A percentile compares a stretch with the other conserved stretches of the same genome.
Conservation (phyloP, 2,888 invertebrate species). For the Salpingus planirostris region DNA sequence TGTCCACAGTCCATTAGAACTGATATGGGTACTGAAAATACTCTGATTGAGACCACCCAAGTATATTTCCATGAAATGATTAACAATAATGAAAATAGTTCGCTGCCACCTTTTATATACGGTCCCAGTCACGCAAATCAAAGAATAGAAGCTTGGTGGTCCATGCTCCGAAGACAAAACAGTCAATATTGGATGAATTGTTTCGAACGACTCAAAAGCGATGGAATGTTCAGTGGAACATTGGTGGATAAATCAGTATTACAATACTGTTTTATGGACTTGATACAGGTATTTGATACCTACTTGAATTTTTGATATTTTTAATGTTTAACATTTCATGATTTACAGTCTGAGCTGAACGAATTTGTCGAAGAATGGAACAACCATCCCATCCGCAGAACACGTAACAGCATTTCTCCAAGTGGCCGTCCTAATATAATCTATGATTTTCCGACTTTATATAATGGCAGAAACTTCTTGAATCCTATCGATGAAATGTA, state of each 20-base stretch:
- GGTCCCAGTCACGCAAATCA: slow-evolving; percentile 6
- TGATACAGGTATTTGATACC: slow-evolving; percentile 1
- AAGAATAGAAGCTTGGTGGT: slow-evolving; percentile 9
- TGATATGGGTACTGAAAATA: slow-evolving; percentile 8
- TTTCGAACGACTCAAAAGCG: slow-evolving; percentile 5
- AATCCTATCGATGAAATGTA: neutral
- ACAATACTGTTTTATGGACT: neutral
- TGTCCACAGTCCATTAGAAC: slow-evolving; percentile 11
- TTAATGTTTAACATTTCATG: too few species aligned
- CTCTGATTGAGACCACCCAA: neutral
- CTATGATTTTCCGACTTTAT: slow-evolving; percentile 2
- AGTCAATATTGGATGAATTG: slow-evolving; percentile 8
- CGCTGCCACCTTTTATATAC: slow-evolving; percentile 5
- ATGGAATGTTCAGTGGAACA: neutral
- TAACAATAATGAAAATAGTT: too few species aligned
- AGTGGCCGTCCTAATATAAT: slow-evolving; percentile 1
- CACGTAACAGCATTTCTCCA: slow-evolving; percentile 3
- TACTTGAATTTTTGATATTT: too few species aligned
- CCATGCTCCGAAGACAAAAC: slow-evolving; percentile 9
- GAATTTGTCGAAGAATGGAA: neutral
- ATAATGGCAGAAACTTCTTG: slow-evolving; percentile 1
- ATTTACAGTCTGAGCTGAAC: neutral
- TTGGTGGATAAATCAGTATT: neutral
- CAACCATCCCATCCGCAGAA: neutral
- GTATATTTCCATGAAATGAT: too few species aligned